Evolutionary conservation across 2,797 vertebrate species (phyloP).

Genomic region (Crax fasciolata): DNA sequence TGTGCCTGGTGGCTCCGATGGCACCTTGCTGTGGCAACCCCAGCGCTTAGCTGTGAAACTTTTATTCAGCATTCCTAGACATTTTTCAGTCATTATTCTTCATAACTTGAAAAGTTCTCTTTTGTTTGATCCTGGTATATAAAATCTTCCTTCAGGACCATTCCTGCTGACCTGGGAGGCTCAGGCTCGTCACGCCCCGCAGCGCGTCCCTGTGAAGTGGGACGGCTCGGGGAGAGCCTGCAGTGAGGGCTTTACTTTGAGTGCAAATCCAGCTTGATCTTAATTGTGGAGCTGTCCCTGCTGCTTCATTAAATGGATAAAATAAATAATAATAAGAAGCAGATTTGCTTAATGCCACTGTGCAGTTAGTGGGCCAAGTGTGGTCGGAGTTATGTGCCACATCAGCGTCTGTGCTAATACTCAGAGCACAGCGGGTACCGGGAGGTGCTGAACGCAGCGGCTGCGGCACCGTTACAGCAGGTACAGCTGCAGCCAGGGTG

Average conservation of each 20-base stretch:
- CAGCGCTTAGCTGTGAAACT: not conserved
- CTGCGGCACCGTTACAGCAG: fast-evolving
- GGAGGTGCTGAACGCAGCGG: not conserved
- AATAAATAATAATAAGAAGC: slow-evolving; percentile 42
- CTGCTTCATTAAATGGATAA: slow-evolving; percentile 38
- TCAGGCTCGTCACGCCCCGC: slow-evolving; percentile 51
- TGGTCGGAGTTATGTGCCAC: not conserved
- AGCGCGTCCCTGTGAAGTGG: slow-evolving; percentile 34
- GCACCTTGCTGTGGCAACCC: not conserved
- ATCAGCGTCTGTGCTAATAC: not conserved
- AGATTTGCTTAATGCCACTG: slow-evolving; percentile 45
- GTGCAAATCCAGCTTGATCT: slow-evolving; percentile 17
- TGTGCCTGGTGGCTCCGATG: too few species aligned
- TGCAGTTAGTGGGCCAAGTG: not conserved
- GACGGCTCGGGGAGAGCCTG: slow-evolving; percentile 15
- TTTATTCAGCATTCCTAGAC: too few species aligned
- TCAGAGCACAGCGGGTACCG: not conserved
- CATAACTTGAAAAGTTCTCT: too few species aligned
- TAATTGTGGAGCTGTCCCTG: slow-evolving; percentile 44
- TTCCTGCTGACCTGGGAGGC: slow-evolving; percentile 35
- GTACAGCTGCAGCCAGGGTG: not conserved
- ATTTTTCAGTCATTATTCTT: too few species aligned
- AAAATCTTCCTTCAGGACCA: not conserved
- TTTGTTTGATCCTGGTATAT: too few species aligned
- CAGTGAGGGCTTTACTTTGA: not conserved